Evolutionary conservation across 2,113 vertebrate species (phyloP).

Genomic region (Corythaeola cristata): DNA sequence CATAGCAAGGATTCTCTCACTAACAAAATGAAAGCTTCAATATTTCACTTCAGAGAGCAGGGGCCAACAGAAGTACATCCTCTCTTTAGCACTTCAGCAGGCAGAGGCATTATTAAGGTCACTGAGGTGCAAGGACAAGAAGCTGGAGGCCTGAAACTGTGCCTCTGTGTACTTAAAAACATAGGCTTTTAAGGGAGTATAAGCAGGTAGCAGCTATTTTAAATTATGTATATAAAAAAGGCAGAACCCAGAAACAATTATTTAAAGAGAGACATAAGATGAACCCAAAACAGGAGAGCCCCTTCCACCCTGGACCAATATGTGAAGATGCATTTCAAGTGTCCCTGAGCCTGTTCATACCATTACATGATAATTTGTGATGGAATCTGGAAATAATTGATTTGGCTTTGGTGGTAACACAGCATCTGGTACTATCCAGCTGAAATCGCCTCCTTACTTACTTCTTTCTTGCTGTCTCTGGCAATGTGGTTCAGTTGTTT

Average conservation of each 20-base stretch:
- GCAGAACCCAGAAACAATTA: not conserved
- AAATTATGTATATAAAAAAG: not conserved
- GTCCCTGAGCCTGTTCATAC: not conserved
- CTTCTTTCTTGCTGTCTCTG: not conserved
- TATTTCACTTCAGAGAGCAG: slow-evolving; percentile 50
- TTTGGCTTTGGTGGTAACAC: not conserved
- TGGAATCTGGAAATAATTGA: not conserved
- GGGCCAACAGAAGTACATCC: slow-evolving; percentile 9
- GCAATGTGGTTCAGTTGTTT: not conserved
- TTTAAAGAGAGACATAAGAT: not conserved
- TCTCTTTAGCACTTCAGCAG: slow-evolving; percentile 56
- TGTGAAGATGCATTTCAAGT: not conserved
- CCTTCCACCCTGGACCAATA: not conserved
- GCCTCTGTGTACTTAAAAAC: not conserved
- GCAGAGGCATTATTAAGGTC: slow-evolving; percentile 58
- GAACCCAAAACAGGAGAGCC: not conserved
- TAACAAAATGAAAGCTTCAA: slow-evolving; percentile 37
- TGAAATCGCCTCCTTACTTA: not conserved
- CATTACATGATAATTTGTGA: not conserved
- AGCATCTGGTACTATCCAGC: not conserved
- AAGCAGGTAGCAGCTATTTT: slow-evolving; percentile 12
- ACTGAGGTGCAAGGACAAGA: slow-evolving; percentile 42
- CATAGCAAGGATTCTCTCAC: slow-evolving; percentile 45
- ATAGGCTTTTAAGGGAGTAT: not conserved
- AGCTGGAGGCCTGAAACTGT: slow-evolving; percentile 19